A percentile compares a stretch with the other conserved stretches of the same genome.
phyloP scores from a whole-genome alignment of 23 tunicate species.

The Ciona savignyi region DNA sequence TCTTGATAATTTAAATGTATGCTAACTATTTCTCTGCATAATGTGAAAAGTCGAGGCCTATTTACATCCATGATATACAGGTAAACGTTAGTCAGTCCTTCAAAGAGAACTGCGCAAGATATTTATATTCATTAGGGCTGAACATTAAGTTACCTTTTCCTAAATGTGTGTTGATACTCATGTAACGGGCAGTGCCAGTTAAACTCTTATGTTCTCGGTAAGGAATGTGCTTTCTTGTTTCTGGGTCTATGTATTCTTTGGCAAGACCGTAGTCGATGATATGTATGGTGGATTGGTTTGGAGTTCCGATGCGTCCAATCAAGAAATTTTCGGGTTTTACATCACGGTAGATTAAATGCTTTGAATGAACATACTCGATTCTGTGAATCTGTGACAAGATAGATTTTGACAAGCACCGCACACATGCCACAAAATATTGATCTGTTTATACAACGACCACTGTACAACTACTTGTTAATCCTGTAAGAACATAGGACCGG shows the following conservation, averaged over 20 bases:
- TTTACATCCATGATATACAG: too few relatives aligned
- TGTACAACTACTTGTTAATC: too few relatives aligned
- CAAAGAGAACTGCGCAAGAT: too few relatives aligned
- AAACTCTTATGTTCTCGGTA: constrained; percentile 99
- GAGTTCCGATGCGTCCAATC: constrained; percentile 81
- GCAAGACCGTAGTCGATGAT: constrained; percentile 98
- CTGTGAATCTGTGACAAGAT: constrained; percentile 73
- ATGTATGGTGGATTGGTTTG: constrained; percentile 61
- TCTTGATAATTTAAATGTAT: too few relatives aligned
- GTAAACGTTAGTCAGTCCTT: too few relatives aligned
- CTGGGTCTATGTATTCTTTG: constrained; percentile 98
- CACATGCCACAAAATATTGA: too few relatives aligned
- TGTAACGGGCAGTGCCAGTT: constrained; percentile 98
- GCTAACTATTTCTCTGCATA: too few relatives aligned
- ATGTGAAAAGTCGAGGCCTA: too few relatives aligned
- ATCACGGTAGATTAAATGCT: constrained; percentile 97
- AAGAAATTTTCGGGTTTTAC: constrained; percentile 99
- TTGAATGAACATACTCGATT: constrained; percentile 97
- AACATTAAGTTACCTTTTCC: constrained; percentile 82
- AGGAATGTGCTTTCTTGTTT: constrained; percentile 98
- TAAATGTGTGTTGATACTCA: constrained; percentile 98
- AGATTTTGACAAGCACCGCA: too few relatives aligned
- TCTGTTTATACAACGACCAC: too few relatives aligned
- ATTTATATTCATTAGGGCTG: too few relatives aligned
- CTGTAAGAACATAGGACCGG: too few relatives aligned